These are phyloP conservation scores for Mimas tiliae DNA, from an alignment of 2,888 invertebrate species.

Conservation along the genomic window DNA sequence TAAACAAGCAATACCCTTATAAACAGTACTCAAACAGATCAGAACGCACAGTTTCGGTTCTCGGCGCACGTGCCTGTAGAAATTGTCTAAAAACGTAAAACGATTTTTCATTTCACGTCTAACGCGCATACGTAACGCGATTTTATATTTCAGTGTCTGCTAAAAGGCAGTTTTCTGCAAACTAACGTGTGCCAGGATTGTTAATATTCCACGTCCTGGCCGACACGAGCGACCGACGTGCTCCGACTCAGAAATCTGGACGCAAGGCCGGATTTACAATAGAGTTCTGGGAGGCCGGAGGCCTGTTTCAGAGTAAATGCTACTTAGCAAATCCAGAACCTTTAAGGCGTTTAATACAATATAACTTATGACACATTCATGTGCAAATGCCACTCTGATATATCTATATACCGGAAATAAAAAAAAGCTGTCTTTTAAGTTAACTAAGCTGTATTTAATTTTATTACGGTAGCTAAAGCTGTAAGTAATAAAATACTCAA, in stretches of 20 bases:
- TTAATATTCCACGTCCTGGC: slow-evolving; percentile 63
- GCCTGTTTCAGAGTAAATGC: too few species aligned
- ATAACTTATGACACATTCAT: too few species aligned
- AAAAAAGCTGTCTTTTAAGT: too few species aligned
- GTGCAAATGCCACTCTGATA: too few species aligned
- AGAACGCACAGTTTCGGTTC: not conserved
- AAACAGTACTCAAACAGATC: not conserved
- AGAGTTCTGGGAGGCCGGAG: not conserved
- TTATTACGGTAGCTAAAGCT: too few species aligned
- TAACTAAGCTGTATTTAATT: too few species aligned
- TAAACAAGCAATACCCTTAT: slow-evolving; percentile 3
- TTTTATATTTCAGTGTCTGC: slow-evolving; percentile 64
- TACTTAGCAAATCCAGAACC: too few species aligned
- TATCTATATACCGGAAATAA: too few species aligned
- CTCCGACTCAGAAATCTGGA: slow-evolving; percentile 35
- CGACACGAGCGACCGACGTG: slow-evolving; percentile 53
- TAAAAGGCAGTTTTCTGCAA: slow-evolving; percentile 65
- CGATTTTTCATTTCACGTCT: slow-evolving; percentile 48
- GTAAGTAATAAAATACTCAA: too few species aligned
- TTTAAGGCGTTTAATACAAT: too few species aligned
- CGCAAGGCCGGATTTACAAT: not conserved
- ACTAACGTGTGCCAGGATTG: slow-evolving; percentile 51
- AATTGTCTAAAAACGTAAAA: slow-evolving; percentile 36
- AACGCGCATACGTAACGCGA: slow-evolving; percentile 45
- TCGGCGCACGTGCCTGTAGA: slow-evolving; percentile 26